Conservation (phyloP, 2,888 invertebrate genomes). For the Melipona bicolor region DNA sequence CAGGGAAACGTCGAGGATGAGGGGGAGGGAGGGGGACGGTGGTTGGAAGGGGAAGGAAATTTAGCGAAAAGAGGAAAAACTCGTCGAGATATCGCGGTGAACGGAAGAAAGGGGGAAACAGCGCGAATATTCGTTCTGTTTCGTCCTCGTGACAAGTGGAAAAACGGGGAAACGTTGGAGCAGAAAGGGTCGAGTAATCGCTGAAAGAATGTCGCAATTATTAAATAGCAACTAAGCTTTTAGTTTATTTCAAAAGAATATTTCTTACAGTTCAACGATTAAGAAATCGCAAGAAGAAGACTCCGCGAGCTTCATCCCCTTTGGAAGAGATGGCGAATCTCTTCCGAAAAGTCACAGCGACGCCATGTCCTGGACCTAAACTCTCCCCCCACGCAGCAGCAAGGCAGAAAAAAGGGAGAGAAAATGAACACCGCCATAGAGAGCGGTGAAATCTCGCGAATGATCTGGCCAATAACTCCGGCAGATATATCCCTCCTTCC, state of each 20-base stretch:
- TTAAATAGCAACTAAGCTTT: neutral
- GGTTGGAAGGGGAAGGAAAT: constrained; percentile 17
- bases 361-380: neutral
- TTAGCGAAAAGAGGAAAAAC: constrained; percentile 19
- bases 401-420: too few species aligned
- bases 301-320: neutral
- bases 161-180: neutral
- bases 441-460: neutral
- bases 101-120: neutral
- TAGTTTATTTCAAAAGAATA: neutral
- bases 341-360: neutral
- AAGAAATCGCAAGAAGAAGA: neutral
- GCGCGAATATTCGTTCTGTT: neutral
- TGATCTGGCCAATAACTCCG: constrained; percentile 21
- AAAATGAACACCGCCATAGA: neutral
- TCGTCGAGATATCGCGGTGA: constrained; percentile 7
- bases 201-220: neutral
- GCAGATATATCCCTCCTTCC: constrained; percentile 36
- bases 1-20: neutral
- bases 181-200: neutral
- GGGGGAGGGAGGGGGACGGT: neutral
- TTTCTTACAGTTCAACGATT: neutral
- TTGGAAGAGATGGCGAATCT: neutral
- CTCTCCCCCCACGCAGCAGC: neutral
- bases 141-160: neutral